Percentiles rank a stretch among this genome's conserved stretches.
These are phyloP conservation scores for Dicyrtomina minuta DNA, from an alignment of 2,888 invertebrate species.

Conservation along the genomic window DNA sequence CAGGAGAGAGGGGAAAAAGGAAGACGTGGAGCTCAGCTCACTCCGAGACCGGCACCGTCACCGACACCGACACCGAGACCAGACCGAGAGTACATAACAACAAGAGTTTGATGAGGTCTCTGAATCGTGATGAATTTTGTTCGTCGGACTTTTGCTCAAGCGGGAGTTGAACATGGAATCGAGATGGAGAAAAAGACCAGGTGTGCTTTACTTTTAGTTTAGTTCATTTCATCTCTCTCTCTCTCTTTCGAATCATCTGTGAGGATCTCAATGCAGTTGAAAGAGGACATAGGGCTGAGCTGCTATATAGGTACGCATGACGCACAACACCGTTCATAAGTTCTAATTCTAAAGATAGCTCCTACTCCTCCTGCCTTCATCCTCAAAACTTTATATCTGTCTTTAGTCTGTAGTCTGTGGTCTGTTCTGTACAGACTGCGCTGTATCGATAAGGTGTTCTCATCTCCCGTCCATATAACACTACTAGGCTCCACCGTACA, in stretches of 20 bases:
- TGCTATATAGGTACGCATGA: not conserved
- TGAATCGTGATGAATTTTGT: conserved; percentile 29
- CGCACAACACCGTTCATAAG: not conserved
- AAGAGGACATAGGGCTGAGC: no score
- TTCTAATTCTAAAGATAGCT: not conserved
- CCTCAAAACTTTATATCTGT: not conserved
- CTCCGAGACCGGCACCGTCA: not conserved
- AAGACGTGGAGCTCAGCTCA: conserved; percentile 8
- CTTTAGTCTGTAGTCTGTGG: no score
- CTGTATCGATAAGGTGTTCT: no score
- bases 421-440: no score
- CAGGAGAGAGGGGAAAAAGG: not conserved
- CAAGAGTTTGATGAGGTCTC: conserved; percentile 30
- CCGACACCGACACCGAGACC: no score
- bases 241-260: not conserved
- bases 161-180: conserved; percentile 3
- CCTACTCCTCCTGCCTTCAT: no score
- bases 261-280: no score
- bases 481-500: no score
- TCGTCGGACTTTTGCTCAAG: conserved; percentile 24
- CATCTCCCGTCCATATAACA: no score
- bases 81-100: not conserved
- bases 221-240: conserved; percentile 20
- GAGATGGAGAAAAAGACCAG: conserved; percentile 31
- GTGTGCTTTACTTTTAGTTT: conserved; percentile 27